Evolutionary conservation across 1,140 invertebrate species (phyloP).

Genomic region (Leptinotarsa undecemlineata): DNA sequence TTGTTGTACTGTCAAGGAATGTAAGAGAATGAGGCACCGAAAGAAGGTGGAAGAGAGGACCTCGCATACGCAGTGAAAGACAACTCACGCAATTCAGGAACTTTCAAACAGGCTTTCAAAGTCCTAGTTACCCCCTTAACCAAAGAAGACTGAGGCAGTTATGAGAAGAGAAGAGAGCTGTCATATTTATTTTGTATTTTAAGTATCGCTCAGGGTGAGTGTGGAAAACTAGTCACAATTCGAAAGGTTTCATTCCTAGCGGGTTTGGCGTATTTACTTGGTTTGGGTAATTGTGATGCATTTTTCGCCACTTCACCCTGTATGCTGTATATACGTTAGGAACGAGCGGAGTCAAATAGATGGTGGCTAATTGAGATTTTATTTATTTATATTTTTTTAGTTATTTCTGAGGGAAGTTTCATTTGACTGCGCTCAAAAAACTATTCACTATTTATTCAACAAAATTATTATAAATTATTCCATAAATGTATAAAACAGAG

Average conservation of each 20-base stretch:
- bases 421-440: conserved; percentile 32
- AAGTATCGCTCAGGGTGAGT: conserved; percentile 27
- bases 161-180: conserved; percentile 44
- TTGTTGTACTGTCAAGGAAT: conserved; percentile 49
- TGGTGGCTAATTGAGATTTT: conserved; percentile 31
- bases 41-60: conserved; percentile 30
- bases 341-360: conserved; percentile 30
- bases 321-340: conserved; percentile 13
- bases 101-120: conserved; percentile 32
- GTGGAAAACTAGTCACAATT: conserved; percentile 11
- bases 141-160: conserved; percentile 55
- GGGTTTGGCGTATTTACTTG: not conserved
- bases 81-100: conserved; percentile 29
- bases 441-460: conserved; percentile 40
- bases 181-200: conserved; percentile 48
- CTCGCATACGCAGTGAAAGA: not conserved
- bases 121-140: conserved; percentile 52
- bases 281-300: not conserved
- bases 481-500: conserved; percentile 35
- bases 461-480: conserved; percentile 47
- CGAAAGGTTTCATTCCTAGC: not conserved
- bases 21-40: conserved; percentile 43
- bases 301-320: not conserved
- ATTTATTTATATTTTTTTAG: conserved; percentile 41
- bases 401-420: conserved; percentile 26